Evolutionary conservation across 2,888 invertebrate species (phyloP), one percentile per base, ranked within the genome.

Genomic region (Neoascia interrupta): DNA sequence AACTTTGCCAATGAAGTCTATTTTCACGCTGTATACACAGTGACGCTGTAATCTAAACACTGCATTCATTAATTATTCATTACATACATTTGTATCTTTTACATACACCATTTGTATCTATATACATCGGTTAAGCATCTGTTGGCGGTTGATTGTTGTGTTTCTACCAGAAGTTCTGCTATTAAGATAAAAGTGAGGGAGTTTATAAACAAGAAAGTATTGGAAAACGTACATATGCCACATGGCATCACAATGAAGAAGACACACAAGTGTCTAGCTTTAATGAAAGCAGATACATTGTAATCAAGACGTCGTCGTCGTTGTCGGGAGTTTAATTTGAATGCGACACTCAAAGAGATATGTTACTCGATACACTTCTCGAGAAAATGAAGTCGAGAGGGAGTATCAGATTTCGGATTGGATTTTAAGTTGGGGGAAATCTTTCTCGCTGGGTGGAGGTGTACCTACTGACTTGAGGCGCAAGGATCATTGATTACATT

Each of bases 251-350:
- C n/a, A n/a, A n/a, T n/a, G n/a, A n/a, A n/a, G 11, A 36, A 36
- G 5, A 23, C 15, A 15, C 5, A 21, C 19, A 36, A 26, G 21
- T 45, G 34, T 43, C 53, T 66, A 11, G 49, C 28, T 60, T 60
- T 51, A 47, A 74, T 66, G 73, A 60, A 74, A 74, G 58, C 66
- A 53, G 58, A 66, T 74, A 74, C 68, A 16, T 11, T 74, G 73
- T 66, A 74, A 74, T 60, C 73, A 66, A 74, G 73, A 74, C 60
- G 73, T 45, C 53, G n/a, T n/a, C n/a, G n/a, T n/a, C n/a, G n/a
- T n/a, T n/a, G n/a, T n/a, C n/a, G n/a, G 60, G 60, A 37, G 58
- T 60, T 74, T 74, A 66, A 74, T 74, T 66, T 66, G 66, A 66
- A 53, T 58, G 58, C 28, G n/a, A n/a, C 13, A 34, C 6, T 11